A percentile compares a stretch with the other conserved stretches of the same genome.
phyloP scores from a whole-genome alignment of 2,113 vertebrate species.

The Leptobrachium ailaonicum region DNA sequence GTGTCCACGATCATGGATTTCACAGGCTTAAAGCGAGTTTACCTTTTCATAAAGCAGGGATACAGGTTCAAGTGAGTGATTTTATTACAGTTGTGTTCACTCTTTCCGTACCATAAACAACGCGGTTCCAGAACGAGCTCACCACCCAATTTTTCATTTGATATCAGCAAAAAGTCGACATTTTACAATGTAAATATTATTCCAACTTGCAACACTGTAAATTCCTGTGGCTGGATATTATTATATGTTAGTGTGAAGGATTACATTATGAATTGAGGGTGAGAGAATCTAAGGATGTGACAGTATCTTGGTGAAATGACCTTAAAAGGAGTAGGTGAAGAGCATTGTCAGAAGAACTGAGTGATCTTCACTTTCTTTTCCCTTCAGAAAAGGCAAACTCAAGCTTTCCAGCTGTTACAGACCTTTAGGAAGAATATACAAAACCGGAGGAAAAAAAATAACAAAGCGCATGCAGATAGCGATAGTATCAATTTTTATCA shows the following conservation, averaged over 20 bases:
- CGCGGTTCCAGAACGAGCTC: not conserved
- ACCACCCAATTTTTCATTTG: not conserved
- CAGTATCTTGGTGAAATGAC: not conserved
- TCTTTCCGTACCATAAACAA: not conserved
- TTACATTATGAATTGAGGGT: not conserved
- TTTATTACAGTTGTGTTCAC: no score
- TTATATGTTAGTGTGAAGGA: not conserved
- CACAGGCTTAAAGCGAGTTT: no score
- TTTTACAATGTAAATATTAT: slow-evolving; percentile 2
- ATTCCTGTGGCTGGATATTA: not conserved
- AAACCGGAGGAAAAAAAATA: no score
- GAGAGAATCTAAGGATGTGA: not conserved
- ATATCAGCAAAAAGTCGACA: not conserved
- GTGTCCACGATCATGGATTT: no score
- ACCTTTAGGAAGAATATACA: not conserved
- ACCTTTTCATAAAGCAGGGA: no score
- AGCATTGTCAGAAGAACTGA: no score
- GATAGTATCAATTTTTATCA: no score
- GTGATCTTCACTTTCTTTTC: no score
- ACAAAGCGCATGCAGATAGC: no score
- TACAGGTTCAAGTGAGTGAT: no score
- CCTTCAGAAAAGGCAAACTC: no score
- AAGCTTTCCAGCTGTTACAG: not conserved
- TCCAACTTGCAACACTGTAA: not conserved
- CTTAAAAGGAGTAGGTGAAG: not conserved